A percentile compares a stretch with the other conserved stretches of the same genome.
These are phyloP conservation scores for Kradibia gibbosae DNA, from an alignment of 1,140 invertebrate genomes.

Conservation along the genomic window DNA sequence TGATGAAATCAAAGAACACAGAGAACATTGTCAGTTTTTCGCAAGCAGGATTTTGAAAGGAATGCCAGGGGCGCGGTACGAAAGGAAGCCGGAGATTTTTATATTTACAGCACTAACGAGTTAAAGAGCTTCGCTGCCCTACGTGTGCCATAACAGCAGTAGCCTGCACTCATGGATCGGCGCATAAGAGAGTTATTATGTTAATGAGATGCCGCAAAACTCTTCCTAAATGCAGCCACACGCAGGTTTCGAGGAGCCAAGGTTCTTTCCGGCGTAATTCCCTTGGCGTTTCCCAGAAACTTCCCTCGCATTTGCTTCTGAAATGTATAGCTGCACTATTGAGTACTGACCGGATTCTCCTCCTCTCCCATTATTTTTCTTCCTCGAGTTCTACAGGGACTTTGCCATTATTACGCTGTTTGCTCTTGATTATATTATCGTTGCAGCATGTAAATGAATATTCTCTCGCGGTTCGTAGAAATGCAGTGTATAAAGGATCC, in stretches of 20 bases:
- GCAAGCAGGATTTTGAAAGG: too few species aligned
- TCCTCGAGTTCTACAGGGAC: not conserved
- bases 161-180: not conserved
- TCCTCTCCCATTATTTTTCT: not conserved
- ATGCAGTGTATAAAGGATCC: too few species aligned
- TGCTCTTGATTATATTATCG: slow-evolving; percentile 3
- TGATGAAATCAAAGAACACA: too few species aligned
- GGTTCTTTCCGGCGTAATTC: not conserved
- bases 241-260: not conserved
- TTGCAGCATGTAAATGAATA: slow-evolving; percentile 12
- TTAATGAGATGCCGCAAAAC: slow-evolving; percentile 15
- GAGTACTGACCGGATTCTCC: not conserved
- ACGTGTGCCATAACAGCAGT: not conserved
- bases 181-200: slow-evolving; percentile 36
- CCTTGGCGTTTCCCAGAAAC: slow-evolving; percentile 25
- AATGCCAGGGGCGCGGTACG: not conserved
- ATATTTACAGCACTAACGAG: not conserved
- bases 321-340: not conserved
- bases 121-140: not conserved
- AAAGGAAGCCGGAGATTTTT: not conserved
- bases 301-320: not conserved
- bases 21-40: too few species aligned
- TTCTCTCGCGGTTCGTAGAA: too few species aligned
- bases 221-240: slow-evolving; percentile 4
- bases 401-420: slow-evolving; percentile 10